Conservation (phyloP, 2,113 vertebrate genomes). For the Panthera uncia region DNA sequence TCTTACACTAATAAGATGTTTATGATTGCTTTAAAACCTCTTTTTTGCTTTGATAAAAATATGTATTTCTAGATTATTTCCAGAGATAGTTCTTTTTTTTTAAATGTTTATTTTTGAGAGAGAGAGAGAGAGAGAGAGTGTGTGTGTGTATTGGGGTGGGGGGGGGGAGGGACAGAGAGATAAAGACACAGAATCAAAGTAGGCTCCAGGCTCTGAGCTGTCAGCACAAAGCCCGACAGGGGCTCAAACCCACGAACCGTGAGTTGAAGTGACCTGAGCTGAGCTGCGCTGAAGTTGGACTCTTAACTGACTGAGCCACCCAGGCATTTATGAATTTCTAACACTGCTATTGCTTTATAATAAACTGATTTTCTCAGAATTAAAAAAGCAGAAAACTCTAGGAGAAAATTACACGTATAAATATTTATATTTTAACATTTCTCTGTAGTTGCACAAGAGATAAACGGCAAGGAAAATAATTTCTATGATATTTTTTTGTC, state of each 20-base stretch:
- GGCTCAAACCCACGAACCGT: no score
- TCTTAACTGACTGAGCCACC: no score
- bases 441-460: neutral
- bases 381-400: constrained; percentile 26
- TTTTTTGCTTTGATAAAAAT: constrained; percentile 25
- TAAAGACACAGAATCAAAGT: no score
- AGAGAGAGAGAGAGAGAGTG: no score
- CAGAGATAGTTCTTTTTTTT: neutral
- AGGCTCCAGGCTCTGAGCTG: no score
- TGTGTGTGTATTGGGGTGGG: no score
- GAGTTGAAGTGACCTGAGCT: no score
- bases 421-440: neutral
- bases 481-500: neutral
- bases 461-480: neutral
- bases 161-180: no score
- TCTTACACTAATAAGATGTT: neutral
- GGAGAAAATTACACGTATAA: neutral
- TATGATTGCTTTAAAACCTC: neutral
- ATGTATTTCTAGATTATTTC: neutral
- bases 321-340: neutral
- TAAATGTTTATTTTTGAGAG: no score
- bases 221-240: no score
- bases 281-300: no score
- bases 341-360: neutral
- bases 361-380: constrained; percentile 27